A percentile compares a stretch with the other conserved stretches of the same genome.
Evolutionary conservation across 1,140 invertebrate genomes (phyloP).

Genomic region (Sitophilus oryzae): DNA sequence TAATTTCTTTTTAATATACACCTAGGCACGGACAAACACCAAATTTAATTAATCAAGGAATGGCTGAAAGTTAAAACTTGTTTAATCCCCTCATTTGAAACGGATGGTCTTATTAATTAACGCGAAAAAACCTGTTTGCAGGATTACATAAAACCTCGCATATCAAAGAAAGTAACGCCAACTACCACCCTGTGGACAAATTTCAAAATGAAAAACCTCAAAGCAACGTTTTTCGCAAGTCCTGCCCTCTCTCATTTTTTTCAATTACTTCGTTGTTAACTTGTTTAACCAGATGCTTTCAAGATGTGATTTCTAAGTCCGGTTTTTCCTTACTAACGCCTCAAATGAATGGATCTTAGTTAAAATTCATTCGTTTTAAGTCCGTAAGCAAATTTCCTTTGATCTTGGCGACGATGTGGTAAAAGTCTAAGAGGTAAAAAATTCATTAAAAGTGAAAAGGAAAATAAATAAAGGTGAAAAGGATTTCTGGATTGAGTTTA

Average conservation of each 20-base stretch:
- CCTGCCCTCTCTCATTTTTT: no score
- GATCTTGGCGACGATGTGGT: conserved; percentile 19
- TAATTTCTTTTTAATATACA: no score
- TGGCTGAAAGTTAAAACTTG: no score
- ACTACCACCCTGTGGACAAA: neutral
- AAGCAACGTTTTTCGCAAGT: no score
- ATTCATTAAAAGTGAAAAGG: conserved; percentile 25
- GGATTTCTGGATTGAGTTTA: conserved; percentile 10
- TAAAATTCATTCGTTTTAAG: conserved; percentile 24
- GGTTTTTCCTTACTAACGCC: conserved; percentile 4
- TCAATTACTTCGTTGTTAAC: neutral
- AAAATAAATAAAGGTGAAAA: conserved; percentile 20
- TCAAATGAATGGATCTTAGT: conserved; percentile 24
- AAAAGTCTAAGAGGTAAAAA: conserved; percentile 20
- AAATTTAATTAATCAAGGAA: no score
- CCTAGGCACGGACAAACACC: no score
- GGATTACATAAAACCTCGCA: neutral
- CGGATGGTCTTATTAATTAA: neutral
- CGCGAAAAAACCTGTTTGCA: neutral
- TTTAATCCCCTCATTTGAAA: neutral
- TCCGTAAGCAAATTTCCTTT: conserved; percentile 15
- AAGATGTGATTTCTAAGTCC: neutral
- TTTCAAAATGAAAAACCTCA: neutral
- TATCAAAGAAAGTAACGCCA: neutral
- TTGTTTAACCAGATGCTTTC: neutral